These are phyloP conservation scores for Pomatostomus ruficeps DNA, from an alignment of 2,113 vertebrate genomes.

Conservation along the genomic window DNA sequence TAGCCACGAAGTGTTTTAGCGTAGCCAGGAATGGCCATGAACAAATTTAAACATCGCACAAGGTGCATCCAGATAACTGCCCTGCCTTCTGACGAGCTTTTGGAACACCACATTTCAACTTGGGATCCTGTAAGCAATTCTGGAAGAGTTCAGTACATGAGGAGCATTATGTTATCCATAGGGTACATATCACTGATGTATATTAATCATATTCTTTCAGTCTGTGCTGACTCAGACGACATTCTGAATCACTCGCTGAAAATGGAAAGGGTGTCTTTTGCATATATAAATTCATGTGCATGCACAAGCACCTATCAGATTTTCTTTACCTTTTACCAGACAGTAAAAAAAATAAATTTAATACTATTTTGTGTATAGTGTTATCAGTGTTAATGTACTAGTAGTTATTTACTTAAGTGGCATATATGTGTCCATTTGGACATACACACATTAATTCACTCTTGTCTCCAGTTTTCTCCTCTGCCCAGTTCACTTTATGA, in stretches of 20 bases:
- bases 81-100: neutral
- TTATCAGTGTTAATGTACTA: neutral
- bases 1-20: neutral
- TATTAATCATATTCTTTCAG: neutral
- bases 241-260: neutral
- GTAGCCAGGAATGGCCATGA: neutral
- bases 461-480: neutral
- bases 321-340: neutral
- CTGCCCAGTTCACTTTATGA: neutral
- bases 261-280: neutral
- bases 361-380: neutral
- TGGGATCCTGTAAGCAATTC: neutral
- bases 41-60: neutral
- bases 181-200: neutral
- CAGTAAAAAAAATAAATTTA: neutral
- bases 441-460: neutral
- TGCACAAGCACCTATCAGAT: neutral
- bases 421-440: neutral
- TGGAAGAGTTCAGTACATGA: neutral
- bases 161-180: neutral
- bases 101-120: neutral
- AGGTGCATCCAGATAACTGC: neutral
- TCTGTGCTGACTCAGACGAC: neutral
- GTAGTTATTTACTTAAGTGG: neutral
- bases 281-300: neutral